These are phyloP conservation scores for Taphrorychus bicolor DNA, from an alignment of 2,888 invertebrate genomes.

Conservation along the genomic window DNA sequence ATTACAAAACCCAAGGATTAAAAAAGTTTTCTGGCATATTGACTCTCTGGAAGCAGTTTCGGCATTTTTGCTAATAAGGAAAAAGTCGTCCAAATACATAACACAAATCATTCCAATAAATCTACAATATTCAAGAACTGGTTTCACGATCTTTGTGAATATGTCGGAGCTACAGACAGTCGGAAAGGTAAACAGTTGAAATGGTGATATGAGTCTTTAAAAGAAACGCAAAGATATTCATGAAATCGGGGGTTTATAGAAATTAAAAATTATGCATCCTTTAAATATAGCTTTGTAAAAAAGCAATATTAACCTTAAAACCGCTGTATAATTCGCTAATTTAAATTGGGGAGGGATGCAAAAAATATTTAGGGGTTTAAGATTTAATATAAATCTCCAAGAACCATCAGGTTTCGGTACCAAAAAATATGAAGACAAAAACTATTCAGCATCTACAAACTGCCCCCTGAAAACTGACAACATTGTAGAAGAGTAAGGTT, in stretches of 20 bases:
- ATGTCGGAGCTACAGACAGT: slow-evolving; percentile 43
- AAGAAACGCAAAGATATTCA: slow-evolving; percentile 42
- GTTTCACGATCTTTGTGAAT: slow-evolving; percentile 46
- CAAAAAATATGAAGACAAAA: neutral
- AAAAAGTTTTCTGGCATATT: slow-evolving; percentile 12
- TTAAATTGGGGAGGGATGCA: slow-evolving; percentile 48
- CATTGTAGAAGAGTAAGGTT: too few species aligned
- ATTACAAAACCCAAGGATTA: slow-evolving; percentile 40
- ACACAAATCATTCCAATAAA: slow-evolving; percentile 34
- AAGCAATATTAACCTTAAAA: slow-evolving; percentile 40
- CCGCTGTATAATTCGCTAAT: slow-evolving; percentile 45
- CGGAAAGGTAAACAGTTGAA: slow-evolving; percentile 46
- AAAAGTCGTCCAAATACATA: slow-evolving; percentile 41
- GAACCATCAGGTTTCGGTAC: neutral
- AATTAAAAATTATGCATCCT: too few species aligned
- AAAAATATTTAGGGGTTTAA: neutral
- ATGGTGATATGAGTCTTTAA: slow-evolving; percentile 37
- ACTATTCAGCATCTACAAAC: too few species aligned
- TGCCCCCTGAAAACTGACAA: too few species aligned
- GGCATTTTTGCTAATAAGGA: slow-evolving; percentile 34
- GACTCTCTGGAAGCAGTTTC: slow-evolving; percentile 11
- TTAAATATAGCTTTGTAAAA: too few species aligned
- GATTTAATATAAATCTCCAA: neutral
- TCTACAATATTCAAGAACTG: slow-evolving; percentile 36
- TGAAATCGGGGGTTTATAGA: slow-evolving; percentile 16